Base-by-base conservation (phyloP, 2,113 vertebrate genomes). In the Rhabdornis inornatus region DNA sequence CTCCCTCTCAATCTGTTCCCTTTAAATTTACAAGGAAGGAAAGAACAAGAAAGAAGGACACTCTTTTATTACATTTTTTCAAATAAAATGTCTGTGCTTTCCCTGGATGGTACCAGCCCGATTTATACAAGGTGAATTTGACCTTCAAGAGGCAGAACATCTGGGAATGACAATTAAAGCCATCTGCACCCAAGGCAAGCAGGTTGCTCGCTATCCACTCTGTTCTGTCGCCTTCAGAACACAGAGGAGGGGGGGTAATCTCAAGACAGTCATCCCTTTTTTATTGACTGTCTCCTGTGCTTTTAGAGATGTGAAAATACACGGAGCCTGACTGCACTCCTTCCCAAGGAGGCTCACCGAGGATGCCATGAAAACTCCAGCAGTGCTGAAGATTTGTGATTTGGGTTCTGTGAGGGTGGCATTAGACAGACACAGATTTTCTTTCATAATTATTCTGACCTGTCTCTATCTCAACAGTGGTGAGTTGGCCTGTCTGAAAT, bases 91-190 rank as follows among this genome's bases (percentile, higher is more conserved):
- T 94, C 96, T 94, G 68, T 91, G 92, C 96, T 94, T 93, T 93
- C 95, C 96, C 94, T 90, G 82, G 97, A 97, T 96, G 94, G 95
- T 95, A 96, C 96, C 95, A 95, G 92, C 94, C 87, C 92, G 66
- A 96, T 97, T 97, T 97, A 97, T 94, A 95, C 96, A 97, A 97
- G 97, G 97, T 97, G 97, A 97, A 97, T 97, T 97, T 97, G 97
- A 97, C 97, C 97, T 97, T 97, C 96, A 97, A 96, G 95, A 97
- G 95, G 93, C 93, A 95, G 96, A 97, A 97, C 97, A 97, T 97
- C 97, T 97, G 97, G 96, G 95, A 96, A 95, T 96, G 97, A 97
- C 97, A 97, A 97, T 97, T 97, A 97, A 97, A 97, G 90, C 97
- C 97, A 97, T 97, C 96, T 97, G 97, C 96, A 97, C 96, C 97